Evolutionary conservation across 2,113 vertebrate species (phyloP).

Genomic region (Pseudorectes ferrugineus): DNA sequence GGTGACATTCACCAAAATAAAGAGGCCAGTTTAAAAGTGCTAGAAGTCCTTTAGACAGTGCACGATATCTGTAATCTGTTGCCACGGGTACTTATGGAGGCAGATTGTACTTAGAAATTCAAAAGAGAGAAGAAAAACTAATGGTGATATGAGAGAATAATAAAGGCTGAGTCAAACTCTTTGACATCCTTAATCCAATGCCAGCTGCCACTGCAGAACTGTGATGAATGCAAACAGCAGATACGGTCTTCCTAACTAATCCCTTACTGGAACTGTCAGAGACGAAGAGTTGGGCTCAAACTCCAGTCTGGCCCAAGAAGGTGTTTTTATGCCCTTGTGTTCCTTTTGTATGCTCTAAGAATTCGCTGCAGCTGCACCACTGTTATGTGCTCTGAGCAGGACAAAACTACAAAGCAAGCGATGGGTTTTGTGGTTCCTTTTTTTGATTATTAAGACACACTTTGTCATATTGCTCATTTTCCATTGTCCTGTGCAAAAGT

Average conservation of each 20-base stretch:
- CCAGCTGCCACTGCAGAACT: background rate
- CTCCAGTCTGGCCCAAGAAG: background rate
- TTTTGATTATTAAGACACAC: background rate
- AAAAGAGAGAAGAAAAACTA: background rate
- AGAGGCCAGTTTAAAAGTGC: background rate
- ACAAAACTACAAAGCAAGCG: background rate
- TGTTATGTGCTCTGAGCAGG: background rate
- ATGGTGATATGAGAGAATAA: background rate
- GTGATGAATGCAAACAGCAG: background rate
- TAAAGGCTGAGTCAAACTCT: background rate
- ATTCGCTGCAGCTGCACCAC: background rate
- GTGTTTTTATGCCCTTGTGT: background rate
- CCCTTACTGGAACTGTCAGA: background rate
- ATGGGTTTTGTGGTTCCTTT: background rate
- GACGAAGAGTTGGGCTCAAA: background rate
- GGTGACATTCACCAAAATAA: background rate
- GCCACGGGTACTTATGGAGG: background rate
- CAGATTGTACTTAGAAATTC: background rate
- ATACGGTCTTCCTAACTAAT: background rate
- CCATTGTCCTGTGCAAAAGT: background rate
- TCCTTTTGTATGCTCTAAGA: background rate
- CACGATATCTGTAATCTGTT: background rate
- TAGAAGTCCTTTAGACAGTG: background rate
- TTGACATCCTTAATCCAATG: background rate
- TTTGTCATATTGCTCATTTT: constrained; percentile 8